Conservation (phyloP, 2,797 vertebrate genomes). For the Microctenopoma lineatum region DNA sequence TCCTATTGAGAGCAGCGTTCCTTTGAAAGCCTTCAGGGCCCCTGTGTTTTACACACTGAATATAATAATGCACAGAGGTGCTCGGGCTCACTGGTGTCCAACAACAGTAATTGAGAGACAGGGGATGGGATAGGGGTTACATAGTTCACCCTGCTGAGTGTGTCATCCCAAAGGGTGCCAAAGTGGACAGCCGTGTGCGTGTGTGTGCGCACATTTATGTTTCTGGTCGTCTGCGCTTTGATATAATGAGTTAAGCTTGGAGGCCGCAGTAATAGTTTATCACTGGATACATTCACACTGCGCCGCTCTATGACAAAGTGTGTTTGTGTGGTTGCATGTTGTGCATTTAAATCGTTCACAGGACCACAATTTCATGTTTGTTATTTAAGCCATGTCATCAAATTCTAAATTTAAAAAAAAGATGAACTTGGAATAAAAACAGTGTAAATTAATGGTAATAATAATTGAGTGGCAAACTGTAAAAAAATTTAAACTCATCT, state of each 20-base stretch:
- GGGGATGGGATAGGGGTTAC: constrained; percentile 70
- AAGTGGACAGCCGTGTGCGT: constrained; percentile 41
- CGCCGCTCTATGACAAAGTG: neutral
- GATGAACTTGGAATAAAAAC: too few relatives aligned
- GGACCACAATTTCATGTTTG: neutral
- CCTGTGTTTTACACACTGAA: constrained; percentile 81
- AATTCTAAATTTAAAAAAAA: too few relatives aligned
- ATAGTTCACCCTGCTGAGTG: constrained; percentile 66
- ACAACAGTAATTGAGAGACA: constrained; percentile 82
- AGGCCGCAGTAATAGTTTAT: constrained; percentile 3
- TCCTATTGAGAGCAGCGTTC: constrained; percentile 82
- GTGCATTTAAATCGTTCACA: neutral
- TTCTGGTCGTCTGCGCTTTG: constrained; percentile 26
- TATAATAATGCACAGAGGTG: constrained; percentile 83
- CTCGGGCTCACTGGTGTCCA: constrained; percentile 73
- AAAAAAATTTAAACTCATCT: too few relatives aligned
- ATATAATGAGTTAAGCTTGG: constrained; percentile 45
- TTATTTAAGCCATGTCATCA: neutral
- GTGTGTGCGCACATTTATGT: constrained; percentile 26
- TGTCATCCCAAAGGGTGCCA: constrained; percentile 52
- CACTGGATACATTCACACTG: neutral
- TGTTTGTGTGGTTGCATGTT: neutral
- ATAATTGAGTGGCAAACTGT: too few relatives aligned
- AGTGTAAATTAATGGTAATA: too few relatives aligned
- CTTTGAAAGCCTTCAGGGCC: constrained; percentile 82